Evolutionary conservation across 2,113 vertebrate genomes (phyloP).

Genomic region (Colaptes auratus): DNA sequence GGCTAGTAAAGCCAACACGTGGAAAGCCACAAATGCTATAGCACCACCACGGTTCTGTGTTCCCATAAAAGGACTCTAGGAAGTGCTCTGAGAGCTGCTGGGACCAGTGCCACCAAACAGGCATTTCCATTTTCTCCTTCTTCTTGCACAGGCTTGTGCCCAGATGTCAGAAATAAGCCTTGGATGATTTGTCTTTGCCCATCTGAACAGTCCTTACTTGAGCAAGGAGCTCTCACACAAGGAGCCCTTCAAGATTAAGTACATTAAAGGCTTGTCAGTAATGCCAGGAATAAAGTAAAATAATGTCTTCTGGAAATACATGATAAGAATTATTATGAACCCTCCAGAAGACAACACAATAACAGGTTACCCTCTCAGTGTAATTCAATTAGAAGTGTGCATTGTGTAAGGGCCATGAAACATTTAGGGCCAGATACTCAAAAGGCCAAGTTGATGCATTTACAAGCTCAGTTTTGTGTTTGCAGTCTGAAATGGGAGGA

Average conservation of each 20-base stretch:
- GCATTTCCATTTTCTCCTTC: not conserved
- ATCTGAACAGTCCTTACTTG: not conserved
- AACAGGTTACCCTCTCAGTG: slow-evolving; percentile 25
- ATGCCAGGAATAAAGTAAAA: slow-evolving; percentile 43
- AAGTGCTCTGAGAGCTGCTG: not conserved
- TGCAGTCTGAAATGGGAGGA: slow-evolving; percentile 2
- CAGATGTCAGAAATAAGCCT: not conserved
- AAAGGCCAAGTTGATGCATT: not conserved
- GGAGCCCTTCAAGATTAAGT: slow-evolving; percentile 32
- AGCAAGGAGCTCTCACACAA: slow-evolving; percentile 14
- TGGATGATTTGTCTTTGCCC: slow-evolving; percentile 2
- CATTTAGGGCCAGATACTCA: slow-evolving; percentile 16
- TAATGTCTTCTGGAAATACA: slow-evolving; percentile 19
- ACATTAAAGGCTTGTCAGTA: slow-evolving; percentile 32
- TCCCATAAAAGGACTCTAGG: not conserved
- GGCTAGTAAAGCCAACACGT: not conserved
- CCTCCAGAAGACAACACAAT: slow-evolving; percentile 47
- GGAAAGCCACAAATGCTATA: not conserved
- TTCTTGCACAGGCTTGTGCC: not conserved
- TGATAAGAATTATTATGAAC: slow-evolving; percentile 42
- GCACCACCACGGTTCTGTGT: not conserved
- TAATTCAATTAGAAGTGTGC: slow-evolving; percentile 48
- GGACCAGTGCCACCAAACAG: not conserved
- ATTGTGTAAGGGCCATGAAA: not conserved
- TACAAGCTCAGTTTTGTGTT: slow-evolving; percentile 15